phyloP scores from a whole-genome alignment of 2,888 invertebrate genomes.

The Hydrotaea cyrtoneurina region DNA sequence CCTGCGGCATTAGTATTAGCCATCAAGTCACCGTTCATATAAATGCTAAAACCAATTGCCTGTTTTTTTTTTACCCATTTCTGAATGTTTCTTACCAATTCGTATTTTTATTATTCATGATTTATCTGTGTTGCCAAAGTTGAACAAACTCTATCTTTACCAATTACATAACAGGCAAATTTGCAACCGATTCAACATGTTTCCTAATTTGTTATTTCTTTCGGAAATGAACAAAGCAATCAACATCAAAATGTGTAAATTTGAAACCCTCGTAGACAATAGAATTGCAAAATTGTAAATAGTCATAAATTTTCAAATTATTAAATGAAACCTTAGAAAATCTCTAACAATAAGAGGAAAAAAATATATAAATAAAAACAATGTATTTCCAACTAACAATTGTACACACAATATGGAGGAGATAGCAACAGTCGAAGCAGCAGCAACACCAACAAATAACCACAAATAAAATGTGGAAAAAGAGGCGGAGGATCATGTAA shows the following conservation, averaged over 20 bases:
- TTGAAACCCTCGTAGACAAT: conserved; percentile 38
- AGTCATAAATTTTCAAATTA: conserved; percentile 28
- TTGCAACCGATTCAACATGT: conserved; percentile 12
- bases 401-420: neutral
- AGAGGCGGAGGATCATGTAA: conserved; percentile 65
- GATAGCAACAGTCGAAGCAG: conserved; percentile 29
- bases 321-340: conserved; percentile 65
- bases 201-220: conserved; percentile 2
- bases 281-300: conserved; percentile 59
- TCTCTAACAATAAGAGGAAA: conserved; percentile 6
- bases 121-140: neutral
- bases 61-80: too few relatives aligned
- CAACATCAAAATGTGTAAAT: conserved; percentile 30
- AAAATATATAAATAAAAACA: conserved; percentile 42
- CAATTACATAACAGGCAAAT: neutral
- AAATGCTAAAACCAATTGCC: too few relatives aligned
- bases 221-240: conserved; percentile 6
- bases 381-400: conserved; percentile 39
- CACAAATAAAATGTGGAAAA: conserved; percentile 61
- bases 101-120: too few relatives aligned
- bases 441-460: conserved; percentile 51
- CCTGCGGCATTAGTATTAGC: too few relatives aligned
- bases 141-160: neutral
- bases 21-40: too few relatives aligned
- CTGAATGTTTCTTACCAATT: too few relatives aligned